A percentile compares a stretch with the other conserved stretches of the same genome.
Evolutionary conservation across 2,888 invertebrate species (phyloP).

Genomic region (Melangyna quadrimaculata): DNA sequence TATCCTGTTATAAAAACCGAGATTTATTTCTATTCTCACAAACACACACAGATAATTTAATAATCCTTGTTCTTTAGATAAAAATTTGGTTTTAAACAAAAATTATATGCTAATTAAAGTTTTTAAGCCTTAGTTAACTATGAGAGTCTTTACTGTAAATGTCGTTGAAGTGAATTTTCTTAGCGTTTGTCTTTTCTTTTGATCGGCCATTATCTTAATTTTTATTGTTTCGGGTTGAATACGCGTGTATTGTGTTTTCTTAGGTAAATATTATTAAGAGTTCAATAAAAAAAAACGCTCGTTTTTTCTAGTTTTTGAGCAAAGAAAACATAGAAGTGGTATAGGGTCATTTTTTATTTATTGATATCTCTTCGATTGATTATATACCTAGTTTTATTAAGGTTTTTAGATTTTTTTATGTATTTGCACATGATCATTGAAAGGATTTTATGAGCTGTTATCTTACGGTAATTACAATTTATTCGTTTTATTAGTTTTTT

Average conservation of each 20-base stretch:
- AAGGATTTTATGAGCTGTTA: slow-evolving; percentile 58
- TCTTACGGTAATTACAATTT: slow-evolving; percentile 66
- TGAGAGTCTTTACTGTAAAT: background rate
- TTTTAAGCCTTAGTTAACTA: background rate
- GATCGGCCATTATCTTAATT: slow-evolving; percentile 64
- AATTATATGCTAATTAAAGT: background rate
- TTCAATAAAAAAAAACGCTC: slow-evolving; percentile 37
- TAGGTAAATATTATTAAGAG: slow-evolving; percentile 28
- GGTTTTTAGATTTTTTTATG: slow-evolving; percentile 29
- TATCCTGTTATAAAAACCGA: too few relatives aligned
- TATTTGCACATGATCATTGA: slow-evolving; percentile 40
- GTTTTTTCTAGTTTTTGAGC: slow-evolving; percentile 40
- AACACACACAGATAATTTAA: too few relatives aligned
- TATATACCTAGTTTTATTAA: background rate
- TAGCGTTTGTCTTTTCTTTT: background rate
- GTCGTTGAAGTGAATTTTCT: background rate
- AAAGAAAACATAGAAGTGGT: slow-evolving; percentile 22
- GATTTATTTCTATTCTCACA: too few relatives aligned
- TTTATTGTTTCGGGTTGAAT: slow-evolving; percentile 70
- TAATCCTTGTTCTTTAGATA: too few relatives aligned
- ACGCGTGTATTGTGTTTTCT: slow-evolving; percentile 58
- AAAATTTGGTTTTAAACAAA: background rate
- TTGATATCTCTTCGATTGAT: slow-evolving; percentile 48
- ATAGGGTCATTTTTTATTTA: slow-evolving; percentile 21
- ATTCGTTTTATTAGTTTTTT: slow-evolving; percentile 29